Evolutionary conservation across 2,888 invertebrate genomes (phyloP).

Genomic region (Clepsis dumicolana): DNA sequence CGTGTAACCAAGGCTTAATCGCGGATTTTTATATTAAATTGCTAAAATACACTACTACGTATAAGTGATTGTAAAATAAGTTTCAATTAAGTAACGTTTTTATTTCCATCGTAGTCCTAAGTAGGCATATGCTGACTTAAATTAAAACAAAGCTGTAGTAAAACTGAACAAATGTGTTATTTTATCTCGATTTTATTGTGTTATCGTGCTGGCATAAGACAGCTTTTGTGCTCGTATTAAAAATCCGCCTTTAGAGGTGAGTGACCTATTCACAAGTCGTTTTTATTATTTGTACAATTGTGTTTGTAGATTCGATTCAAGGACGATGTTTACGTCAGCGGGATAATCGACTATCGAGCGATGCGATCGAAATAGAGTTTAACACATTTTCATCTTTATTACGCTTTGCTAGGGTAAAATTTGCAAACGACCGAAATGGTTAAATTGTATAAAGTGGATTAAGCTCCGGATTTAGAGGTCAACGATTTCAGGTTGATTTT

Average conservation of each 20-base stretch:
- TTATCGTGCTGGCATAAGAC: conserved; percentile 27
- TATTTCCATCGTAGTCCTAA: neutral
- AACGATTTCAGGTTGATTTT: conserved; percentile 20
- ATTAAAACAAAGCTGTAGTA: conserved; percentile 24
- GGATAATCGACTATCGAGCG: conserved; percentile 60
- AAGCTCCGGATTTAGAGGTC: conserved; percentile 23
- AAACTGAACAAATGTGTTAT: conserved; percentile 14
- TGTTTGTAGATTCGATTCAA: conserved; percentile 78
- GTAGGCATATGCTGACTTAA: conserved; percentile 11
- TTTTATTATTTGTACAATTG: conserved; percentile 75
- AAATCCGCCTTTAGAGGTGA: conserved; percentile 62
- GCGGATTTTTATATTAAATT: no score
- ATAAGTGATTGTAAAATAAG: neutral
- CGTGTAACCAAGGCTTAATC: no score
- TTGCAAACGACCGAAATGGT: conserved; percentile 35
- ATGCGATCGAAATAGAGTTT: conserved; percentile 49
- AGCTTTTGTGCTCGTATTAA: conserved; percentile 18
- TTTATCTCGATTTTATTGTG: conserved; percentile 33
- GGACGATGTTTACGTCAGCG: conserved; percentile 79
- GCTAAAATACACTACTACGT: no score
- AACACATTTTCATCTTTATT: conserved; percentile 59
- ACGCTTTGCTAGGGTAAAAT: conserved; percentile 50
- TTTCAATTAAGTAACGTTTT: neutral
- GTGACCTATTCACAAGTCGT: conserved; percentile 67
- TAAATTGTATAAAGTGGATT: conserved; percentile 13